Evolutionary conservation across 2,113 vertebrate species (phyloP), one percentile per base, ranked within the genome.

Genomic region (Cyanoderma ruficeps): DNA sequence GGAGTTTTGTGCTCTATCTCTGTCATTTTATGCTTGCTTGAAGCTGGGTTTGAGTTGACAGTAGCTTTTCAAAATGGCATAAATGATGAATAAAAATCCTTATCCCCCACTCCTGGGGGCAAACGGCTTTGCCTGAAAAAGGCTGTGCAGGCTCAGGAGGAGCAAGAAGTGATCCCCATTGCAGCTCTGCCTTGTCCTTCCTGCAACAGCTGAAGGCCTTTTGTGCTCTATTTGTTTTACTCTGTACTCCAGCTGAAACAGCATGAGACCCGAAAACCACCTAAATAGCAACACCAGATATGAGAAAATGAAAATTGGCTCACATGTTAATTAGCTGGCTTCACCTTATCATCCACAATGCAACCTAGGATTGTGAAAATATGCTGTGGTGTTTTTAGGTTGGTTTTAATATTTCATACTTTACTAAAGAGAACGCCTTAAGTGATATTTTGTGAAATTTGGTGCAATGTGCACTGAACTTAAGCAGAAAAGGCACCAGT

Each of bases 11-110:
- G 17, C 81, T 89, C 39, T n/a, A 42, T 69, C 53, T 59, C 83
- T 86, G 59, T 42, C 16, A 0, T 63, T 67, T 75, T 76, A 11
- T 24, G 71, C 67, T 69, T 68, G 16, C 74, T 77, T 86, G 70
- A 71, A 90, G 57, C 57, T 83, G 71, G 77, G 61, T 83, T 94
- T 89, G 76, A 87, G 31, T 5, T 71, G 74, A 44, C 49, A n/a
- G 33, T 67, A 92, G 91, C 94, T 96, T 85, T 93, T 94, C 44
- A 44, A 97, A 97, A 95, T 79, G 64, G n/a, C 55, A 52, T 39
- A 71, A 87, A 53, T 95, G 94, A 91, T 72, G 65, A 97, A 93
- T 59, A 84, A 74, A 61, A 91, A 69, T 72, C 77, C 82, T 79
- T 82, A 93, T 61, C 13, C 18, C 13, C 2, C 15, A 12, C 37